Conservation (phyloP, 1,140 invertebrate species). For the Prorops nasuta region DNA sequence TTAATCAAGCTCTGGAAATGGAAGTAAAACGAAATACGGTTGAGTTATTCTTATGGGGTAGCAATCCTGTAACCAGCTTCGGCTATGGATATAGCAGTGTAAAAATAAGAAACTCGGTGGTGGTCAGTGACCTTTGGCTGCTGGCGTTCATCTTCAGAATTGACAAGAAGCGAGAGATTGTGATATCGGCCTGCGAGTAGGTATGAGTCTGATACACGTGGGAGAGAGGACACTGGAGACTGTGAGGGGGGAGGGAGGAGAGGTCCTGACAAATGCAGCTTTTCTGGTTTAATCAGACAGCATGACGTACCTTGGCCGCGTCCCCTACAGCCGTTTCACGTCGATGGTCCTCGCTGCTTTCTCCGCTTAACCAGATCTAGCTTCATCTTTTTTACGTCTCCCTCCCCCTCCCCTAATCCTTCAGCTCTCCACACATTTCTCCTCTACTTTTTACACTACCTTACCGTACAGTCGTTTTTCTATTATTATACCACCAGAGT, state of each 20-base stretch:
- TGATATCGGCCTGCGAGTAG: too few relatives aligned
- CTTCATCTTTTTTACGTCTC: background rate
- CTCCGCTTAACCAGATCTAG: background rate
- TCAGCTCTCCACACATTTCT: background rate
- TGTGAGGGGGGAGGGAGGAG: background rate
- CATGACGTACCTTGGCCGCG: slow-evolving; percentile 13
- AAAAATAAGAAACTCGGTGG: too few relatives aligned
- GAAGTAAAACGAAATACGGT: background rate
- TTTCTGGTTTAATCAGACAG: slow-evolving; percentile 27
- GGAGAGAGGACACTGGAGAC: too few relatives aligned
- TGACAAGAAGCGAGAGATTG: too few relatives aligned
- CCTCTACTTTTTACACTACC: slow-evolving; percentile 11
- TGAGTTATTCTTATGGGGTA: background rate
- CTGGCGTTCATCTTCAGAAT: too few relatives aligned
- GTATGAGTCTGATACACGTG: background rate
- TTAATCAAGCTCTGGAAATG: background rate
- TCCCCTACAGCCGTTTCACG: slow-evolving; percentile 4
- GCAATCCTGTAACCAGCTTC: too few relatives aligned
- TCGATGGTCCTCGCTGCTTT: slow-evolving; percentile 9
- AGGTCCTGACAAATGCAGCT: slow-evolving; percentile 26
- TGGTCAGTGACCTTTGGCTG: too few relatives aligned
- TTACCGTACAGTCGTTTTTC: slow-evolving; percentile 19
- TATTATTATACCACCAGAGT: slow-evolving; percentile 21
- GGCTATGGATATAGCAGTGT: too few relatives aligned
- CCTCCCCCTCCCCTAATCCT: background rate